Evolutionary conservation across 35 echinoderm and acorn worm genomes (phyloP).

Genomic region (Apostichopus parvimensis): DNA sequence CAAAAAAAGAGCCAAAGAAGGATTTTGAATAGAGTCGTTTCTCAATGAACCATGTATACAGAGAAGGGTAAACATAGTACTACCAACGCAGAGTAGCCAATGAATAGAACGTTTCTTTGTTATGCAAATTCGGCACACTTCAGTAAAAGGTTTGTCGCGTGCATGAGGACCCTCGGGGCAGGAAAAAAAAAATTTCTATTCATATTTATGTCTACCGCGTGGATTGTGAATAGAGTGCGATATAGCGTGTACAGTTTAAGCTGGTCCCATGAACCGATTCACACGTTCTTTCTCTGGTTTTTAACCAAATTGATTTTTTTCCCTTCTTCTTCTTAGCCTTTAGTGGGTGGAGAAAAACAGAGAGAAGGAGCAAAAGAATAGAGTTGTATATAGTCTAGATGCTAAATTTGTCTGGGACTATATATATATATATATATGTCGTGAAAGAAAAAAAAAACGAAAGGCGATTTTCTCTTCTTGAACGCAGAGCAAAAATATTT

Average conservation of each 20-base stretch:
- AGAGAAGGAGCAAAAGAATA: not conserved
- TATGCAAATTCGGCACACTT: conserved; percentile 25
- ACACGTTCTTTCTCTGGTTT: not conserved
- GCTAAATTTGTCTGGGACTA: not conserved
- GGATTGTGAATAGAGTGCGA: no score
- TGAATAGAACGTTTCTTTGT: conserved; percentile 31
- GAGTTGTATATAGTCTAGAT: not conserved
- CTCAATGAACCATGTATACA: not conserved
- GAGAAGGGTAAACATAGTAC: not conserved
- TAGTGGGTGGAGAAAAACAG: conserved; percentile 16
- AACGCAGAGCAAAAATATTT: not conserved
- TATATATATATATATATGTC: not conserved
- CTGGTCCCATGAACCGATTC: not conserved
- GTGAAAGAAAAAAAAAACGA: not conserved
- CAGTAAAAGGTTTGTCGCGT: conserved; percentile 20
- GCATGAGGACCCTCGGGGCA: not conserved
- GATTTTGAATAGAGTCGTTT: not conserved
- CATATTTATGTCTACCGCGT: not conserved
- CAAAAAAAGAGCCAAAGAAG: no score
- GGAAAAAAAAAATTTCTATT: not conserved
- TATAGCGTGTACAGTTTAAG: not conserved
- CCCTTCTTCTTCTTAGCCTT: not conserved
- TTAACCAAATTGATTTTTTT: not conserved
- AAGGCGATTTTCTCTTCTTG: not conserved
- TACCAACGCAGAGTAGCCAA: not conserved